Evolutionary conservation across 2,888 invertebrate genomes (phyloP).

Genomic region (Lymantria monacha): DNA sequence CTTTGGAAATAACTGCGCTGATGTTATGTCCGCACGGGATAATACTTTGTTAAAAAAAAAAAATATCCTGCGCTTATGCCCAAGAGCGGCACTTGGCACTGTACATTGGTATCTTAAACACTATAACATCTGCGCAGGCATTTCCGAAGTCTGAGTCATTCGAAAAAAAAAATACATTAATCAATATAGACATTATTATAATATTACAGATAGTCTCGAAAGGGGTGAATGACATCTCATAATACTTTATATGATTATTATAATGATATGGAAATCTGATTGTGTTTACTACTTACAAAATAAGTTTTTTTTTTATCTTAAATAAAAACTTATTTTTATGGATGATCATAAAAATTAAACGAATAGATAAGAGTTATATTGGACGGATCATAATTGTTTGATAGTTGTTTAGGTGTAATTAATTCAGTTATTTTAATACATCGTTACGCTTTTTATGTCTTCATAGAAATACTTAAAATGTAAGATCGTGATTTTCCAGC

Average conservation of each 20-base stretch:
- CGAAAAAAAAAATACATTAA: too few relatives aligned
- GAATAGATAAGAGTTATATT: constrained; percentile 42
- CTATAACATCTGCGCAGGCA: too few relatives aligned
- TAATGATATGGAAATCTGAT: constrained; percentile 58
- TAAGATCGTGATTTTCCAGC: neutral
- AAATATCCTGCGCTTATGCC: too few relatives aligned
- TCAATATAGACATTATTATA: neutral
- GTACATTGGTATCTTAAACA: too few relatives aligned
- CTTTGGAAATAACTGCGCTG: too few relatives aligned
- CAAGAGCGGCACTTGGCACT: too few relatives aligned
- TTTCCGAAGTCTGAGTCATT: too few relatives aligned
- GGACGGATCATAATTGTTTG: constrained; percentile 29
- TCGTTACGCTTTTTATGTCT: constrained; percentile 16
- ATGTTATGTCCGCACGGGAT: too few relatives aligned
- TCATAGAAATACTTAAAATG: constrained; percentile 5
- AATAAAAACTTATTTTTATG: constrained; percentile 48
- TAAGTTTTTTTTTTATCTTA: constrained; percentile 51
- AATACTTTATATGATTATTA: constrained; percentile 45
- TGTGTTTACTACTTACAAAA: constrained; percentile 45
- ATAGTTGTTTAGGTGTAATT: constrained; percentile 29
- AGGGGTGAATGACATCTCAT: constrained; percentile 53
- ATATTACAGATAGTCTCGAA: constrained; percentile 31
- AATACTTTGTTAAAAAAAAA: too few relatives aligned
- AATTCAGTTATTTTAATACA: constrained; percentile 20
- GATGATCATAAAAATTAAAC: constrained; percentile 45